Conservation (phyloP, 2,113 vertebrate species). For the Sceloporus undulatus region DNA sequence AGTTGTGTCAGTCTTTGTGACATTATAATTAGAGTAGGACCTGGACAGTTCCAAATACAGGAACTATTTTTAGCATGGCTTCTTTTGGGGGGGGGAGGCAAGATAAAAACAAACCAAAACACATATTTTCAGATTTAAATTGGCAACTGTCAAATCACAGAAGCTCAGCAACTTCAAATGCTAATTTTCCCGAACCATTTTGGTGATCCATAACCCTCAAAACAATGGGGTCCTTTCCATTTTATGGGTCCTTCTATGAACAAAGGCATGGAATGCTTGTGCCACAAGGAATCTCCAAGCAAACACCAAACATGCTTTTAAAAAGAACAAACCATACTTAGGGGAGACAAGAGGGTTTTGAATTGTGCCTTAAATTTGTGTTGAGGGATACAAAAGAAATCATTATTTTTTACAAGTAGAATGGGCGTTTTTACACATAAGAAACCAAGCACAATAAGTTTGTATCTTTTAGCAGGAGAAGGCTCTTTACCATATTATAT, state of each 20-base stretch:
- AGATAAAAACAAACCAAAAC: not conserved
- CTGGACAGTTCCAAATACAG: constrained; percentile 25
- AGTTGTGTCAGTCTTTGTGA: constrained; percentile 40
- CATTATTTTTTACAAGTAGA: too few relatives aligned
- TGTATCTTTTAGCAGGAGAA: not conserved
- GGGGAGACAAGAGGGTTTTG: too few relatives aligned
- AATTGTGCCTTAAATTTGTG: too few relatives aligned
- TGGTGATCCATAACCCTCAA: not conserved
- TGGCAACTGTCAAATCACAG: constrained; percentile 13
- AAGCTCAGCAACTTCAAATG: not conserved
- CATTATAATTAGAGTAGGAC: constrained; percentile 42
- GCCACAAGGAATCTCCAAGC: not conserved
- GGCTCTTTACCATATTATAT: too few relatives aligned
- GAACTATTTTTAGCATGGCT: constrained; percentile 22
- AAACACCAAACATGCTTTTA: too few relatives aligned
- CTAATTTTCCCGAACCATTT: not conserved
- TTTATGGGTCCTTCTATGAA: not conserved
- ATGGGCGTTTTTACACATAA: too few relatives aligned
- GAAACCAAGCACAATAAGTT: too few relatives aligned
- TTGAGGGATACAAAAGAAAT: too few relatives aligned
- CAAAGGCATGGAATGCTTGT: not conserved
- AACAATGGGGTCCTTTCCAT: not conserved
- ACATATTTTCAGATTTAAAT: not conserved
- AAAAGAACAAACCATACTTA: too few relatives aligned
- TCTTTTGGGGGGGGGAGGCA: not conserved